Conservation (phyloP, 2,888 invertebrate genomes). For the Amiota mariae region DNA sequence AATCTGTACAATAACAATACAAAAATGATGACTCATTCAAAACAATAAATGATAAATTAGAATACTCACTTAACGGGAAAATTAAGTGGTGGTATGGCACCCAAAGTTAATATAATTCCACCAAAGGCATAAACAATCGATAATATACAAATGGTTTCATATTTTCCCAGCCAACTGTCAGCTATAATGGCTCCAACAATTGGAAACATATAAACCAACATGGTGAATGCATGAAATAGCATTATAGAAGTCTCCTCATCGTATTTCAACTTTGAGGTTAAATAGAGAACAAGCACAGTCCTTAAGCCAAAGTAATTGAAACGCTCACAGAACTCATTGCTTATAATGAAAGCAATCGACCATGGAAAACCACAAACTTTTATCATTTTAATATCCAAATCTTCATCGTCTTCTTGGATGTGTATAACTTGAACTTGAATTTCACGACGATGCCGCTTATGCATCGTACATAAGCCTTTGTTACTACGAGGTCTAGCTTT, state of each 20-base stretch:
- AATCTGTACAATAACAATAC: slow-evolving; percentile 72
- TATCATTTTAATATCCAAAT: too few relatives aligned
- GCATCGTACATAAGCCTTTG: not conserved
- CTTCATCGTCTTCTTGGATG: too few relatives aligned
- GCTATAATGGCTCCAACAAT: slow-evolving; percentile 93
- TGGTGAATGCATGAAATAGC: slow-evolving; percentile 90
- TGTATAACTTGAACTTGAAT: not conserved
- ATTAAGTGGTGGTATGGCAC: slow-evolving; percentile 78
- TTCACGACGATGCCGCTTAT: not conserved
- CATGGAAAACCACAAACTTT: slow-evolving; percentile 76
- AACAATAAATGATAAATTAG: not conserved
- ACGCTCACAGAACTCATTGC: slow-evolving; percentile 98
- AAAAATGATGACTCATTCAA: too few relatives aligned
- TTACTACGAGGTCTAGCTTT: not conserved
- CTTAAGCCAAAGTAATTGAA: slow-evolving; percentile 98
- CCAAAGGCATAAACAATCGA: slow-evolving; percentile 91
- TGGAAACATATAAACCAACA: slow-evolving; percentile 81
- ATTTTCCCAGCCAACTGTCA: slow-evolving; percentile 93
- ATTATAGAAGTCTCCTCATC: slow-evolving; percentile 84
- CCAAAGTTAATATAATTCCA: slow-evolving; percentile 82
- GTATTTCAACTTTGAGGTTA: slow-evolving; percentile 85
- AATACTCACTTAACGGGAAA: slow-evolving; percentile 75
- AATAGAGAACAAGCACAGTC: slow-evolving; percentile 92
- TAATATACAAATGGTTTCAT: slow-evolving; percentile 85
- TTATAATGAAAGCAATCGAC: slow-evolving; percentile 92